Evolutionary conservation across 2,888 invertebrate genomes (phyloP), one percentile per base, ranked within the genome.

Genomic region (Cerceris ruficornis): DNA sequence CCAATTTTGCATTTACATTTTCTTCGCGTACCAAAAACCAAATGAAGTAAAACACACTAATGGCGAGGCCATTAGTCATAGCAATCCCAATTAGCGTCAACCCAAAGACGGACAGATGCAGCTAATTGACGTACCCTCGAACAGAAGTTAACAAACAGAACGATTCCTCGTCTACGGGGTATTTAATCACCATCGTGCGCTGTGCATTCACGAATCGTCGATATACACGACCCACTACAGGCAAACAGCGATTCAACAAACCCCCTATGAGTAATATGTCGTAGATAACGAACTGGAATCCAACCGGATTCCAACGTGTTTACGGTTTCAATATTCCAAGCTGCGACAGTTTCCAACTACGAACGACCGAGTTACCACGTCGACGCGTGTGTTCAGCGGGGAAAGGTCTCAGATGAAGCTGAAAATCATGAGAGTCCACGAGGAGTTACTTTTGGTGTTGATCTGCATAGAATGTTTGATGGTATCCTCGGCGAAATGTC

Each of bases 201-300:
- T 50, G 9, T 49, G 54, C 55, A 67, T 75, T 70, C 64, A 39
- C 58, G 7, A 9, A 39, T 52, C 13, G 49, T 15, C 54, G 61
- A 70, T 61, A 46, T 41, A 55, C 8, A 14, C 13, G 13, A n/a
- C 28, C 17, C 39, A 13, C 55, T 52, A 28, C 39, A 39, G 42
- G 28, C 28, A 28, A 28, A 43, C 15, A 7, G 4, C 46, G 15
- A 58, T 41, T 75, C 66, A 57, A 50, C 62, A 42, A 74, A 77
- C 65, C 67, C 66, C 77, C 43, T 28, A 46, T 69, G 69, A 77
- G 72, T 61, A 77, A 77, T 52, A 61, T 67, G 28, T 61, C 49
- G 69, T 55, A 77, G 77, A 79, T 79, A 79, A 77, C 78, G 77
- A 79, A 77, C 68, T 72, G 72, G 52, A 77, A 76, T 68, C 76